phyloP scores from a whole-genome alignment of 2,797 vertebrate species.

The Smutsia gigantea region DNA sequence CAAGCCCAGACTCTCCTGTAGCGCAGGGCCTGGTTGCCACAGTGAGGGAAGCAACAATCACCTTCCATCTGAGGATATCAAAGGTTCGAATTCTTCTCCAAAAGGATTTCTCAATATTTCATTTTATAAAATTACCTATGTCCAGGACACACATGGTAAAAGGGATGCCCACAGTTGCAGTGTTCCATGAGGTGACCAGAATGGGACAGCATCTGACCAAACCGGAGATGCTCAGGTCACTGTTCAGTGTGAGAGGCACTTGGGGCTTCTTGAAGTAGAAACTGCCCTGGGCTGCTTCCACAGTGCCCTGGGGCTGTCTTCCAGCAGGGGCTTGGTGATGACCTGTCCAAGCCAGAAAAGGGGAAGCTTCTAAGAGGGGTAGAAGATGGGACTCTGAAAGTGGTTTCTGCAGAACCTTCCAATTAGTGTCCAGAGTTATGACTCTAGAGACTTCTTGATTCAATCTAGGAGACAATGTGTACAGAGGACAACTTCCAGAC shows the following conservation, averaged over 20 bases:
- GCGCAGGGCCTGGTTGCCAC: background rate
- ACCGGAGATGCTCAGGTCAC: background rate
- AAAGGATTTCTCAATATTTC: background rate
- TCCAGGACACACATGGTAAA: background rate
- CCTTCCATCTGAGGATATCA: background rate
- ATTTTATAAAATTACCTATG: background rate
- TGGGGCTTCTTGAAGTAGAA: background rate
- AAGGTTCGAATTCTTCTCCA: background rate
- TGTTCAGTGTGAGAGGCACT: background rate
- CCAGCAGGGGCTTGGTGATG: background rate
- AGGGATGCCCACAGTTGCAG: background rate
- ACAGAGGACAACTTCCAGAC: background rate
- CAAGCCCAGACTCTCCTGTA: background rate
- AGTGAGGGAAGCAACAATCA: background rate
- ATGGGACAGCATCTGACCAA: background rate
- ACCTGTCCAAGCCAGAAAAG: background rate
- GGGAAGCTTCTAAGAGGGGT: background rate
- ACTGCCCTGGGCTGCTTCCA: background rate
- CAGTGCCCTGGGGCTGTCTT: no score
- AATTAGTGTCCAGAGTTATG: background rate
- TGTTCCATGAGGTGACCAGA: background rate
- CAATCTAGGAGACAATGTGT: background rate
- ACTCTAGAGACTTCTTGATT: background rate
- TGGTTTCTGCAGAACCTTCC: constrained; percentile 2
- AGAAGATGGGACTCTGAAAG: background rate